These are phyloP conservation scores for Myrmecobius fasciatus DNA, from an alignment of 2,113 vertebrate species.

Conservation along the genomic window DNA sequence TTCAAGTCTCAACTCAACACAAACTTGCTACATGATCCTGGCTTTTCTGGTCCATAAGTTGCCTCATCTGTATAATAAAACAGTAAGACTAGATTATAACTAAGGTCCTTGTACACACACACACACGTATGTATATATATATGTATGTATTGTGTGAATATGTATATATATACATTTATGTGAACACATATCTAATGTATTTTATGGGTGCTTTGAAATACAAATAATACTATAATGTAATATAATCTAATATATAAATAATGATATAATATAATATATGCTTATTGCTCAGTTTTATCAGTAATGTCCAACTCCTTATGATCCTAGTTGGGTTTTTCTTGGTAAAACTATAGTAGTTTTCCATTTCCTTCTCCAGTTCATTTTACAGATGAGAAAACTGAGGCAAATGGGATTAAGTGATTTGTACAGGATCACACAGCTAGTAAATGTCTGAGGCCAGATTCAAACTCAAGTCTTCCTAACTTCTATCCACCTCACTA, in stretches of 20 bases:
- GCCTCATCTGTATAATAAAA: neutral
- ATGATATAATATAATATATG: neutral
- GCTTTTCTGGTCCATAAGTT: neutral
- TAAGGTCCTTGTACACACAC: neutral
- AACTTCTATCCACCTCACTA: neutral
- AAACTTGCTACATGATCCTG: neutral
- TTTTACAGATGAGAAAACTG: neutral
- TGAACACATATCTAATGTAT: neutral
- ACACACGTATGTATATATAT: too few relatives aligned
- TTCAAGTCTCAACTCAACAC: neutral
- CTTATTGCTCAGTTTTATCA: neutral
- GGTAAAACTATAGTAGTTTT: neutral
- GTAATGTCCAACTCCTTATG: neutral
- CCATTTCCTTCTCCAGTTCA: neutral
- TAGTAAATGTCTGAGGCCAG: neutral
- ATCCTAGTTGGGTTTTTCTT: neutral
- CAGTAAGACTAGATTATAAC: neutral
- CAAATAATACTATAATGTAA: too few relatives aligned
- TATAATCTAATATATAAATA: too few relatives aligned
- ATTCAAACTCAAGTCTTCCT: neutral
- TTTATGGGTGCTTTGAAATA: neutral
- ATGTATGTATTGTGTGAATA: too few relatives aligned
- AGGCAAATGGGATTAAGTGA: neutral
- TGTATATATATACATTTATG: too few relatives aligned
- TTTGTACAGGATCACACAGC: neutral